Evolutionary conservation across 2,113 vertebrate genomes (phyloP), one percentile per base, ranked within the genome.

Genomic region (Lates calcarifer): DNA sequence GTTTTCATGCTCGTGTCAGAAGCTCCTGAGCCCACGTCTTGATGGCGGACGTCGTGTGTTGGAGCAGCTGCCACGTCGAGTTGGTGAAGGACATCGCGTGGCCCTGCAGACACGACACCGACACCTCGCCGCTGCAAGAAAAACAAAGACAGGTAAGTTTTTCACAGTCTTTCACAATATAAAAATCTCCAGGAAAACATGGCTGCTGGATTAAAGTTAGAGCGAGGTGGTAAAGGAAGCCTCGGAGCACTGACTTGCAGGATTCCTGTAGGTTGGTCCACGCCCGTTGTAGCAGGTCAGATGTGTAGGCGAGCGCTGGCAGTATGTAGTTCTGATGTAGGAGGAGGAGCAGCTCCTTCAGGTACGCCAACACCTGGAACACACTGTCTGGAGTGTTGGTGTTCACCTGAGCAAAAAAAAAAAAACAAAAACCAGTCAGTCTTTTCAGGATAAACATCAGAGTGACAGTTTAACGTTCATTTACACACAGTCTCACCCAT

Each of bases 11-110:
- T 61, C 89, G 94, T 0, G 96, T 96, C 58, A 98, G 92, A 70
- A 96, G 84, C 28, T 97, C 92, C 78, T 96, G 86, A 28, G 96
- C 96, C 96, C 98, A 98, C 82, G 97, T 93, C 80, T 94, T 95
- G 87, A 98, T 69, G 29, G 97, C 96, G 0, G 95, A 37, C 0
- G 96, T 97, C 0, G 95, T 93, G 62, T 97, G 95, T 71, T 97
- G 97, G 47, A 99, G 93, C 39, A 96, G 95, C 39, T 93, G 75
- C 98, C 98, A 99, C 1, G 95, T 96, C 5, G 96, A 96, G 31
- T 87, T 95, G 86, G 94, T 96, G 55, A 97, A 91, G 79, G 94
- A 92, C 9, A 83, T 2, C n/a, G 97, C 77, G 62, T 97, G 97
- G 9, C 92, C 94, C 76, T 94, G 95, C 68, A 97, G 9, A 60